Evolutionary conservation across 2,113 vertebrate species (phyloP), one percentile per base, ranked within the genome.

Genomic region (Hippopotamus amphibius): DNA sequence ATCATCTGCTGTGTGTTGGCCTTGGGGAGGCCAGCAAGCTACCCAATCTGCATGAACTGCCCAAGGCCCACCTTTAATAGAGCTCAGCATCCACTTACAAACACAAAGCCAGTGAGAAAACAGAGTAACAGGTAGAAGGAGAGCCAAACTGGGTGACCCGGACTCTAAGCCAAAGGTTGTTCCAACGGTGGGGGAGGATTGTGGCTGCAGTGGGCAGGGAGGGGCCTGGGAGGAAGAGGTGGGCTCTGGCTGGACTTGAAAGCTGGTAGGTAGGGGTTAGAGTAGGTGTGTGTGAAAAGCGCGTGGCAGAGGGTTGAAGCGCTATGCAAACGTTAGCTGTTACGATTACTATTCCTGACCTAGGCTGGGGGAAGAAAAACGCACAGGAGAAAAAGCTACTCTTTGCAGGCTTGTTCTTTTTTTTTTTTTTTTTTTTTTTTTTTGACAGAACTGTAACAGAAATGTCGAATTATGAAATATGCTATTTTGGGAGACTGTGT

Each of bases 381-480:
- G 66, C 59, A 88, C 88, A 16, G 28, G 19, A 50, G 33, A 65
- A 87, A 88, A 85, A 6, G 24, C 7, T 53, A 28, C 6, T 84
- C 55, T 71, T 66, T 57, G 30, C 7, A 88, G 14, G 16, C 4
- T 91, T 19, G 33, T 53, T 53, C 68, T 65, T 12, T 16, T 21
- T 13, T 37, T 55, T 48, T 41, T 59, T 17, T 57, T 65, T 12
- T 16, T 21, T 13, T 37, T 55, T 48, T 41, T 59, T 17, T 57
- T 30, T 14, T 14, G 8, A 46, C 7, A 68, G 61, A 92, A 82
- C 26, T 74, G 12, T 87, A 80, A 68, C 13, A 14, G 93, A 90
- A 95, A 50, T 68, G 77, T 69, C 65, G 94, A 95, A 95, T 92
- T 95, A 91, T 86, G 55, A 94, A 95, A 71, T 68, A 43, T 28